Evolutionary conservation across 2,113 vertebrate species (phyloP), one percentile per base, ranked within the genome.

Genomic region (Lathamus discolor): DNA sequence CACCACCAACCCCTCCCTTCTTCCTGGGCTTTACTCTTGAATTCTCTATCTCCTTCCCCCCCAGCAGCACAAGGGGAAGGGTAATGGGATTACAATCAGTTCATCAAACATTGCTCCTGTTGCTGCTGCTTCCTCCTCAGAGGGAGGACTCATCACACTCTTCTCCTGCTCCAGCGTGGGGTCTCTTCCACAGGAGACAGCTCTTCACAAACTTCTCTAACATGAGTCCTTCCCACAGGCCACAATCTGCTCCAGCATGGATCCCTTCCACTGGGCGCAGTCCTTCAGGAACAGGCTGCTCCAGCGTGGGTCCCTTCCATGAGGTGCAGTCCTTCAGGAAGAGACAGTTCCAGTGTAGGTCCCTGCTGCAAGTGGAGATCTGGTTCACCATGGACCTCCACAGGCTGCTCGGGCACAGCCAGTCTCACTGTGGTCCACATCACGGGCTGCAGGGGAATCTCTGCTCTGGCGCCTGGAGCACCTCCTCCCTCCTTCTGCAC

Each of bases 301-400:
- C 57, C 35, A 67, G 17, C 2, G 0, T 18, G 17, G 18, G 24
- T 11, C 18, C 5, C 8, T 54, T 55, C 17, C 37, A 16, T 0
- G 33, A 12, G 19, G 31, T 14, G 31, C 8, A n/a, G 55, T 13
- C 31, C 55, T 22, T 57, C 31, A 4, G 31, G 19, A 57, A 57
- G 5, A 57, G 13, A 35, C 4, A 48, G n/a, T 29, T 68, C 35
- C 27, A 25, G n/a, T 1, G 0, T 64, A 29, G 29, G 17, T 18
- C 27, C 17, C 52, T 44, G 43, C 43, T 44, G 43, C 43, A 17
- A 44, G 43, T 37, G 49, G 15, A 33, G 54, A 23, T n/a, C 49
- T 18, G 39, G 19, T 55, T 15, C 63, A 18, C 23, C 1, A 2
- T 20, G 4, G 11, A 4, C 57, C 4, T 37, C 43, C 39, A 8